Base-by-base conservation (phyloP, 2,888 invertebrate species). In the Seira sanloemensis region DNA sequence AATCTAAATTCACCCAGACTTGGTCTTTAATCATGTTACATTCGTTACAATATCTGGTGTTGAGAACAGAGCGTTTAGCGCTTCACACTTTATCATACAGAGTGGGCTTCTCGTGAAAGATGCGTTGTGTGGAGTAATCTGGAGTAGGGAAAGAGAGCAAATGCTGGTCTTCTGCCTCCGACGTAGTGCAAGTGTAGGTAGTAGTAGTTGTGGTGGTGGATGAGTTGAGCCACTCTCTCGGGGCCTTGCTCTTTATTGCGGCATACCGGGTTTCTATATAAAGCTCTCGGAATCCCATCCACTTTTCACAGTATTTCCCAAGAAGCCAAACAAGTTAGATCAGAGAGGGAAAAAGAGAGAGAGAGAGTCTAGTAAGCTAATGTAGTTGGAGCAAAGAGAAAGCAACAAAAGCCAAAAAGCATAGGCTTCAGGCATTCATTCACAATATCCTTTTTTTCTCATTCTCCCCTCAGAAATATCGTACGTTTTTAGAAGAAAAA, bases 301-400 rank as follows among this genome's bases (percentile, higher is more conserved):
- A 81, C 81, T 81, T 81, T 81, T 81, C 81, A 81, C 81, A 81
- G 81, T 81, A 81, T 81, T 81, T 74, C 81, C 75, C 75, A 75
- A 75, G 81, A 81, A 81, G 81, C 81, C 75, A 75, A 58, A 75
- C 75, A 81, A 81, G 81, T 75, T 75, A 81, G 81, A 69, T 74
- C 68, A 26, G 73, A 67, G 24, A n/a, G 72, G 25, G 46, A 50
- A 50, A 27, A 77, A 71, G 66, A 19, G 25, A 2, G 21, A 75
- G 66, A 76, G 66, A 67, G 26, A 67, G 25, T n/a, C 7, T 4
- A 9, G 76, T 18, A 76, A 66, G 25, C 27, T 46, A 24, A 37
- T 27, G 37, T 18, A 27, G 26, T 69, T 69, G 12, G 37, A 16
- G 37, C n/a, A 58, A 67, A 62, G 75, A 75, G 75, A 75, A 75